These are phyloP conservation scores for Nymphalis polychloros DNA, from an alignment of 2,888 invertebrate genomes.

Conservation along the genomic window DNA sequence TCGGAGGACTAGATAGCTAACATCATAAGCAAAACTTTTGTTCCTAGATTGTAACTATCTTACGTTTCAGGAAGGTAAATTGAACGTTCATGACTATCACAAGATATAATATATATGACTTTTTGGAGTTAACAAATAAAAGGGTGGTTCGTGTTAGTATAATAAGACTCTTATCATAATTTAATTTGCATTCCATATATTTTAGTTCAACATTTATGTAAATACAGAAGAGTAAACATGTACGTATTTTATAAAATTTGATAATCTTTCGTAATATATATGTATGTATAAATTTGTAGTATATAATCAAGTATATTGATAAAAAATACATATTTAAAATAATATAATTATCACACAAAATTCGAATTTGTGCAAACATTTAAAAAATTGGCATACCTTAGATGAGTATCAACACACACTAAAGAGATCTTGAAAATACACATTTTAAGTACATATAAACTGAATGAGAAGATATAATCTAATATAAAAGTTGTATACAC, in stretches of 20 bases:
- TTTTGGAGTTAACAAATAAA: no score
- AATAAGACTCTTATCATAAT: no score
- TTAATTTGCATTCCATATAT: background rate
- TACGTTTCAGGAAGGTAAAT: no score
- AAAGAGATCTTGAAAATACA: background rate
- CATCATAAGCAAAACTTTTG: no score
- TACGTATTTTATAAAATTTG: slow-evolving; percentile 1
- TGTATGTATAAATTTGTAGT: no score
- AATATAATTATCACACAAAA: slow-evolving; percentile 2
- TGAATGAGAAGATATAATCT: no score
- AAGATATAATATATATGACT: no score
- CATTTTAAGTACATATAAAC: background rate
- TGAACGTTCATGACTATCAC: no score
- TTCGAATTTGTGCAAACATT: slow-evolving; percentile 5
- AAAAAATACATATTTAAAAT: background rate
- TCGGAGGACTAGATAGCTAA: no score
- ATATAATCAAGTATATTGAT: background rate
- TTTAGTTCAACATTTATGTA: background rate
- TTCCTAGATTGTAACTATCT: no score
- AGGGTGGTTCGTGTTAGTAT: no score
- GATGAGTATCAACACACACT: background rate
- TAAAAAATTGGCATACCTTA: slow-evolving; percentile 3
- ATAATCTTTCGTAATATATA: background rate
- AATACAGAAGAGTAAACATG: slow-evolving; percentile 1
- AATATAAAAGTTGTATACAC: no score